Conservation (phyloP, 2,797 vertebrate genomes). For the Pangasius larnaudii region DNA sequence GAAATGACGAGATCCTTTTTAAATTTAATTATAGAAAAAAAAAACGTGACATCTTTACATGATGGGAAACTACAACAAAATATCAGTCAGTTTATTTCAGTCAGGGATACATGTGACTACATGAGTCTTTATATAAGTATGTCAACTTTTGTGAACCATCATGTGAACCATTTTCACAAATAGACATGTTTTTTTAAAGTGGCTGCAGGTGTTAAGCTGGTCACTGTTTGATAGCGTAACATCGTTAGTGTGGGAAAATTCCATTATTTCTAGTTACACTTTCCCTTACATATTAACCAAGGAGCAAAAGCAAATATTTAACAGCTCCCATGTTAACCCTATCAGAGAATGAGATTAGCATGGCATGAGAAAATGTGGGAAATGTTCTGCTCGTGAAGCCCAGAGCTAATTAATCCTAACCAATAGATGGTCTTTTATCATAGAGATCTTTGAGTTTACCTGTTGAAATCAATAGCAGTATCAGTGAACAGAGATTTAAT, state of each 20-base stretch:
- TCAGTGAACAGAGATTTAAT: neutral
- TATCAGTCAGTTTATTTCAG: neutral
- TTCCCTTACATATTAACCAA: conserved; percentile 51
- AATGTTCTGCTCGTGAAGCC: neutral
- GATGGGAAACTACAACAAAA: neutral
- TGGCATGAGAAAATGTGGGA: neutral
- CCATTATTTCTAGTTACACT: neutral
- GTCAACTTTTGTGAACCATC: neutral
- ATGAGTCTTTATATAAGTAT: neutral
- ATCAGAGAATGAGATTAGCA: conserved; percentile 36
- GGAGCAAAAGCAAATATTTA: conserved; percentile 46
- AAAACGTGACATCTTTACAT: neutral
- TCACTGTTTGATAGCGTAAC: neutral
- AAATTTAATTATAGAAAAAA: neutral
- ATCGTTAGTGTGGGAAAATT: conserved; percentile 31
- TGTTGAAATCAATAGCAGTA: neutral
- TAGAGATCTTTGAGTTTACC: neutral
- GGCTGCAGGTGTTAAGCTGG: neutral
- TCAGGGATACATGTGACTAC: neutral
- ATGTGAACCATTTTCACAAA: neutral
- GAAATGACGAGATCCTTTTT: neutral
- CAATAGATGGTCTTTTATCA: neutral
- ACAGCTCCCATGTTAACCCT: conserved; percentile 28
- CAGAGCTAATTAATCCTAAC: neutral
- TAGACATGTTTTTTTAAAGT: neutral